A percentile compares a stretch with the other conserved stretches of the same genome.
These are phyloP conservation scores for Embiotoca jacksoni DNA, from an alignment of 2,113 vertebrate genomes.

Conservation along the genomic window DNA sequence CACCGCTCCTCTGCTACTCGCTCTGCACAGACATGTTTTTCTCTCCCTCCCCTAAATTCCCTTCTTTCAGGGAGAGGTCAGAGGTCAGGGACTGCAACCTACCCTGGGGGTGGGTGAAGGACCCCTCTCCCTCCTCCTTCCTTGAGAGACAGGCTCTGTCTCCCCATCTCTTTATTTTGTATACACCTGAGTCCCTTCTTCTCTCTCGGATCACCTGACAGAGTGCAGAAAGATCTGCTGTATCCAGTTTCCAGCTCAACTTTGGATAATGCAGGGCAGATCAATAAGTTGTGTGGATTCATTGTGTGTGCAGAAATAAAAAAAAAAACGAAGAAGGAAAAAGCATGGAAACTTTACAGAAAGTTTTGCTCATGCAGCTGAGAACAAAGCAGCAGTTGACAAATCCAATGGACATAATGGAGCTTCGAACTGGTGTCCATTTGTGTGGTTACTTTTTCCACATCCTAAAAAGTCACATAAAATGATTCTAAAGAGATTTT, in stretches of 20 bases:
- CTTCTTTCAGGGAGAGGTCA: constrained; percentile 82
- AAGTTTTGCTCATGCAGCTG: constrained; percentile 7
- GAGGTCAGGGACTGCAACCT: constrained; percentile 80
- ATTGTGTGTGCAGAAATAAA: constrained; percentile 38
- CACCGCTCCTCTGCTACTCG: constrained; percentile 21
- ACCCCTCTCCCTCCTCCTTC: constrained; percentile 15
- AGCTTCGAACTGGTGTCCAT: background rate
- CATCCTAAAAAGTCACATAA: background rate
- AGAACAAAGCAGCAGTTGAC: constrained; percentile 16
- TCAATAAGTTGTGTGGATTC: constrained; percentile 61
- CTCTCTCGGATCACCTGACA: constrained; percentile 71
- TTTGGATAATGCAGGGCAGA: constrained; percentile 45
- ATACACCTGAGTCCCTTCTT: constrained; percentile 82
- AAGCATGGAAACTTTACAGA: background rate
- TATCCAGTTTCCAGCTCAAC: constrained; percentile 64
- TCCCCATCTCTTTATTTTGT: constrained; percentile 83
- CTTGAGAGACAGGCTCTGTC: constrained; percentile 57
- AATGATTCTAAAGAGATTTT: background rate
- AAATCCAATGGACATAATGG: constrained; percentile 2
- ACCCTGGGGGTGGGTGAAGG: constrained; percentile 75
- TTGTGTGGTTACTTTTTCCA: constrained; percentile 14
- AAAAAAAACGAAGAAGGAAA: background rate
- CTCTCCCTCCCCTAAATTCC: constrained; percentile 79
- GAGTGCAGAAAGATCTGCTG: constrained; percentile 66
- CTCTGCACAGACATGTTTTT: constrained; percentile 80